Evolutionary conservation across 2,113 vertebrate species (phyloP).

Genomic region (Ammodytes dubius): DNA sequence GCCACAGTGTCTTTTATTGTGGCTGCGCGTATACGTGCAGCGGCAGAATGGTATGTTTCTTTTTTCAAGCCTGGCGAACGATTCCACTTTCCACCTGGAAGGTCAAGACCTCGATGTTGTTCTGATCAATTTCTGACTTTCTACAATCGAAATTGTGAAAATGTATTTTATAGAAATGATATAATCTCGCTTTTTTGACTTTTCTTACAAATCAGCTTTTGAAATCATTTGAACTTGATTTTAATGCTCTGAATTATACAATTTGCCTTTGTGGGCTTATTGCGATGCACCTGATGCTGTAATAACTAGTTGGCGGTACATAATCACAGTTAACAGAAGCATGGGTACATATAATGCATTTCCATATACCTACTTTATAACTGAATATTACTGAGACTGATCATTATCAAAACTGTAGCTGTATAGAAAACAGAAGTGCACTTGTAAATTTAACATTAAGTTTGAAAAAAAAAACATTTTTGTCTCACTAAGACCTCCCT

Average conservation of each 20-base stretch:
- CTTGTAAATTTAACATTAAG: slow-evolving; percentile 52
- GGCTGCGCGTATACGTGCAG: too few relatives aligned
- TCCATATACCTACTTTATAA: neutral
- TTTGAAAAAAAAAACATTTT: slow-evolving; percentile 38
- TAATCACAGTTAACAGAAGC: slow-evolving; percentile 44
- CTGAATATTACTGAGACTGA: slow-evolving; percentile 13
- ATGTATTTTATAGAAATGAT: too few relatives aligned
- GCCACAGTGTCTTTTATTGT: too few relatives aligned
- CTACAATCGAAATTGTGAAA: too few relatives aligned
- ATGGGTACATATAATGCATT: slow-evolving; percentile 28
- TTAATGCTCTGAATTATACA: slow-evolving; percentile 67
- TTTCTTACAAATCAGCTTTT: slow-evolving; percentile 75
- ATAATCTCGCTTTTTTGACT: slow-evolving; percentile 39
- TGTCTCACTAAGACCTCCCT: slow-evolving; percentile 63
- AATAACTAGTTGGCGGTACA: slow-evolving; percentile 48
- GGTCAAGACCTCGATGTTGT: too few relatives aligned
- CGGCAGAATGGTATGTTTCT: too few relatives aligned
- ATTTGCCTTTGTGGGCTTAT: slow-evolving; percentile 62
- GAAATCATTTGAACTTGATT: slow-evolving; percentile 75
- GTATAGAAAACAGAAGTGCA: slow-evolving; percentile 22
- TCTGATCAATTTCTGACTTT: too few relatives aligned
- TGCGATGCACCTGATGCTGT: slow-evolving; percentile 56
- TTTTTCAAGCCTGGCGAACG: too few relatives aligned
- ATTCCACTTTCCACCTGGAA: too few relatives aligned
- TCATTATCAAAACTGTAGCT: slow-evolving; percentile 3